Percentiles rank a stretch among this genome's conserved stretches.
Conservation (phyloP, 2,888 invertebrate species). For the Acanthoscelides obtectus region DNA sequence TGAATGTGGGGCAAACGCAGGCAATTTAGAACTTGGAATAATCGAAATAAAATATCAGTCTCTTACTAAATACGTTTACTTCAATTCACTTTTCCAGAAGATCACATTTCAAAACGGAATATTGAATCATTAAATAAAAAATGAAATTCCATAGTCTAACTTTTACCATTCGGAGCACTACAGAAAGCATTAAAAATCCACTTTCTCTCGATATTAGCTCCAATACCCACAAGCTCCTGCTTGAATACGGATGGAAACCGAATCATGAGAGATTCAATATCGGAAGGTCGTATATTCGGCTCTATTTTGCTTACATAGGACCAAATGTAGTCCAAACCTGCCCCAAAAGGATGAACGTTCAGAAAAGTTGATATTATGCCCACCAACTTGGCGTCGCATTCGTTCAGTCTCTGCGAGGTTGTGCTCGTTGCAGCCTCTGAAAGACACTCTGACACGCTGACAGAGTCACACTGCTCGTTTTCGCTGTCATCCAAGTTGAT, state of each 20-base stretch:
- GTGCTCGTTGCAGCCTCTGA: constrained; percentile 12
- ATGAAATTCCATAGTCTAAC: neutral
- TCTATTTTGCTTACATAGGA: constrained; percentile 84
- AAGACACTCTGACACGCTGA: constrained; percentile 38
- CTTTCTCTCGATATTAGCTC: constrained; percentile 77
- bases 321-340: constrained; percentile 84
- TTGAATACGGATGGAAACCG: constrained; percentile 77
- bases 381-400: constrained; percentile 71
- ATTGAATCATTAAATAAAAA: neutral
- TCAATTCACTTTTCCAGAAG: neutral
- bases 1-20: too few species aligned
- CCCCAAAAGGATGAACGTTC: constrained; percentile 90
- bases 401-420: constrained; percentile 33
- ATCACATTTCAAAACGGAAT: neutral
- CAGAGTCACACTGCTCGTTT: constrained; percentile 36
- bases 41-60: neutral
- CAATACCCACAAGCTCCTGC: constrained; percentile 73
- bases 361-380: constrained; percentile 86
- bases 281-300: constrained; percentile 64
- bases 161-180: neutral
- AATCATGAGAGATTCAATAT: constrained; percentile 72
- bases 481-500: constrained; percentile 50
- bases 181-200: constrained; percentile 81
- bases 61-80: neutral
- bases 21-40: neutral